Evolutionary conservation across 1,140 invertebrate genomes (phyloP), one percentile per base, ranked within the genome.

Genomic region (Bombyx mandarina): DNA sequence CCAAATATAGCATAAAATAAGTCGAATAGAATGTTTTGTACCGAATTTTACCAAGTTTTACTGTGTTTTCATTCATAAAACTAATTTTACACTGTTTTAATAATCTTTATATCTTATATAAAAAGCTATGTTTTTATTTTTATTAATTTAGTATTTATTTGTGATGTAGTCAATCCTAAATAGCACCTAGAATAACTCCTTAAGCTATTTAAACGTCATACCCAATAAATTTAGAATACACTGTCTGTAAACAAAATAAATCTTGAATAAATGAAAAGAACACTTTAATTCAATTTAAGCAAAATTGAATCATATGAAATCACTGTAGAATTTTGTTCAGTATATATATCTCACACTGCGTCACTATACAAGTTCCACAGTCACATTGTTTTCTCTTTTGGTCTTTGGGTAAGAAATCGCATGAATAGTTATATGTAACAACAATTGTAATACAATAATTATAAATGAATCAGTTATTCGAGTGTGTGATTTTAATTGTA

Each of bases 201-300:
- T 71, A 59, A 66, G 49, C 8, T 44, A 69, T 78, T 79, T 72
- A 70, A 74, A 72, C 66, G 63, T 35, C 70, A 70, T 62, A 80
- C 83, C 82, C 82, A 86, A 86, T 86, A 86, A 86, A 86, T 84
- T 84, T 86, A 84, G 78, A 71, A 77, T 60, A 77, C 60, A 72
- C 73, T 81, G 65, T 68, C 71, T 77, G 71, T 78, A 81, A 73
- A 66, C 67, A 59, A 45, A 79, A 82, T 78, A 77, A 82, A 78
- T 58, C 52, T 62, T 63, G 63, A 65, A 65, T 56, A 53, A 64
- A 64, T 54, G 58, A 62, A 61, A 66, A 63, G 56, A 12, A 66
- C 74, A 77, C 68, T 82, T 86, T 80, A 10, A 9, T 47, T 84
- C 63, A 75, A 76, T 83, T 72, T 65, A 75, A 78, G 79, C 75